phyloP scores from a whole-genome alignment of 2,797 vertebrate species.

The Potorous gilbertii region DNA sequence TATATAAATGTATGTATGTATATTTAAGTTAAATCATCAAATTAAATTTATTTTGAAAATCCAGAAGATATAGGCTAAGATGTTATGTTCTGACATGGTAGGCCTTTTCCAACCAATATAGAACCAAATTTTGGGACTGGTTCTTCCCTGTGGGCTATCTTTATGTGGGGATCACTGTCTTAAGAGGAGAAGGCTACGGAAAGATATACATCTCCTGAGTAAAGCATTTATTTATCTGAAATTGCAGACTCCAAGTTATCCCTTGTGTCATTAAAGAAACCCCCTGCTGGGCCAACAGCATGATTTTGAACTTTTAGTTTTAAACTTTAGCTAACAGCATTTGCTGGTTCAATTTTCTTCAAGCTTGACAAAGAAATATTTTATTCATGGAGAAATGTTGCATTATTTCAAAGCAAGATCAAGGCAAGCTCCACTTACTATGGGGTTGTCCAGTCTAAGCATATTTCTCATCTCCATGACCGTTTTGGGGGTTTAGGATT shows the following conservation, averaged over 20 bases:
- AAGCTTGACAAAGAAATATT: neutral
- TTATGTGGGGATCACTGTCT: neutral
- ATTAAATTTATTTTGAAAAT: neutral
- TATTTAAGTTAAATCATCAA: neutral
- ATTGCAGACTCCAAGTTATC: neutral
- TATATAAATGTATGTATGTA: neutral
- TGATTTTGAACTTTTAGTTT: neutral
- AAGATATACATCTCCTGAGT: neutral
- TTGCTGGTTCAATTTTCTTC: neutral
- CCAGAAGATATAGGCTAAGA: neutral
- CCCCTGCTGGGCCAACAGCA: neutral
- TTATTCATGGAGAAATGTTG: neutral
- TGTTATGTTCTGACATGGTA: neutral
- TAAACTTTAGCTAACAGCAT: neutral
- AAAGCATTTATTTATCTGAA: neutral
- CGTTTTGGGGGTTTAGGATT: neutral
- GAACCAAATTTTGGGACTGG: neutral
- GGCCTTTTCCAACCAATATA: neutral
- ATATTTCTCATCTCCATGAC: neutral
- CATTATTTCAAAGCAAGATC: neutral
- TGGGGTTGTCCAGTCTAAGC: neutral
- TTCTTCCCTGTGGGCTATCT: neutral
- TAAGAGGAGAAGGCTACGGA: neutral
- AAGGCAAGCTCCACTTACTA: neutral
- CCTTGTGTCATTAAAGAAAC: neutral